Conservation (phyloP, 2,888 invertebrate species). For the Trimorus sp. region DNA sequence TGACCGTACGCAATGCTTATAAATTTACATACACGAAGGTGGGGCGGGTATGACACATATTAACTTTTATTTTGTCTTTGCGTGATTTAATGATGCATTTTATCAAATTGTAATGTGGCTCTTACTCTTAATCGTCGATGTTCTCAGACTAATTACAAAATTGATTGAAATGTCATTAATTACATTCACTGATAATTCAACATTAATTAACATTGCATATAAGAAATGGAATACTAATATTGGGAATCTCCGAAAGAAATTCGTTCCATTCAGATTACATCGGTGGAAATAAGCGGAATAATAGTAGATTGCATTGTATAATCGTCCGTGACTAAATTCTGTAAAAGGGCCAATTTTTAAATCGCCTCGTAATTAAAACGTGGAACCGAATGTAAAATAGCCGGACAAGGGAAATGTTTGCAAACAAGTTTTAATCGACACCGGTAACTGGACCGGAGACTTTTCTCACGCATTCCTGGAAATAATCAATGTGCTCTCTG, state of each 20-base stretch:
- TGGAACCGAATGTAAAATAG: no score
- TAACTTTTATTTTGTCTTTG: constrained; percentile 35
- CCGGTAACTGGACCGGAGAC: constrained; percentile 39
- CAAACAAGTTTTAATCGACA: constrained; percentile 13
- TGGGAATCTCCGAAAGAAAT: no score
- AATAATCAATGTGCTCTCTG: constrained; percentile 67
- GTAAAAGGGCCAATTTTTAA: no score
- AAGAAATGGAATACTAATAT: neutral
- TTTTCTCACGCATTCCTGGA: constrained; percentile 70
- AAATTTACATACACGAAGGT: constrained; percentile 50
- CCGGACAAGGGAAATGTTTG: no score
- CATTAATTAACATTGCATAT: constrained; percentile 33
- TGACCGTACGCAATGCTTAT: constrained; percentile 56
- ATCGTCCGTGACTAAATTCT: no score
- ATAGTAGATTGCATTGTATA: no score
- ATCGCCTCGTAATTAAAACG: no score
- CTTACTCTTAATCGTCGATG: constrained; percentile 26
- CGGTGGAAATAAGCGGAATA: no score
- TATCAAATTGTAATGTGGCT: constrained; percentile 23
- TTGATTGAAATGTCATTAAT: constrained; percentile 16
- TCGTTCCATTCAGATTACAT: no score
- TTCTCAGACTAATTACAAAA: constrained; percentile 23
- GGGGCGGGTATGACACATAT: constrained; percentile 57
- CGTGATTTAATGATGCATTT: constrained; percentile 33
- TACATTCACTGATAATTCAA: constrained; percentile 13